Evolutionary conservation across 2,113 vertebrate genomes (phyloP), one percentile per base, ranked within the genome.

Genomic region (Aptenodytes patagonicus): DNA sequence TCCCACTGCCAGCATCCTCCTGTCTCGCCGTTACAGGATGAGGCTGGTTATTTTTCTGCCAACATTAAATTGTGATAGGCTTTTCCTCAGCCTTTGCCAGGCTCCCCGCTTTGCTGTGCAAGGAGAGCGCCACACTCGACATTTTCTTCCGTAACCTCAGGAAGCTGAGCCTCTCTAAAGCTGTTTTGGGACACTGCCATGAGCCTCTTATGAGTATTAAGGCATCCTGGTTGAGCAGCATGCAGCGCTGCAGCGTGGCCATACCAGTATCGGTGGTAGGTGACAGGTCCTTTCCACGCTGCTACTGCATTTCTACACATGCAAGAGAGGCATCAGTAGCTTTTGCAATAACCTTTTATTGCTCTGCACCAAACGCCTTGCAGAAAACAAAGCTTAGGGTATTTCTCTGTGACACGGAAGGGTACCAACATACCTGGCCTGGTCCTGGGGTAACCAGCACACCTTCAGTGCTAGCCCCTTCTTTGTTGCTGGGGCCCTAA

Each of bases 1-100:
- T 76, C 66, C 66, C 52, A 25, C 1, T 7, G 38, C 81, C 82
- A 79, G 66, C 66, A 40, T 1, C 3, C 54, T 65, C 71, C 76
- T 6, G 0, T 24, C 18, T 0, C 73, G 5, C 58, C 49, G 21
- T 15, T 28, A 36, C 40, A 70, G 58, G 29, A 52, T 1, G 0
- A 88, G 36, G 38, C 26, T 51, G 26, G 15, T 19, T 55, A 5
- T 46, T 83, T 15, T 80, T 54, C 75, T 90, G 70, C 57, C 71
- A 83, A 24, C 31, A 66, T 49, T 61, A 57, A 22, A 71, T 17
- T 54, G 51, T 6, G 36, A n/a, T 3, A 32, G 54, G 6, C 69
- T 83, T 88, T 86, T 13, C 71, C 71, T 57, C 66, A 52, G 62
- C 19, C 44, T 64, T 38, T 88, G 38, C 44, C 69, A 55, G 82